Base-by-base conservation (phyloP, 2,797 vertebrate genomes). In the Rhyacichthys aspro region DNA sequence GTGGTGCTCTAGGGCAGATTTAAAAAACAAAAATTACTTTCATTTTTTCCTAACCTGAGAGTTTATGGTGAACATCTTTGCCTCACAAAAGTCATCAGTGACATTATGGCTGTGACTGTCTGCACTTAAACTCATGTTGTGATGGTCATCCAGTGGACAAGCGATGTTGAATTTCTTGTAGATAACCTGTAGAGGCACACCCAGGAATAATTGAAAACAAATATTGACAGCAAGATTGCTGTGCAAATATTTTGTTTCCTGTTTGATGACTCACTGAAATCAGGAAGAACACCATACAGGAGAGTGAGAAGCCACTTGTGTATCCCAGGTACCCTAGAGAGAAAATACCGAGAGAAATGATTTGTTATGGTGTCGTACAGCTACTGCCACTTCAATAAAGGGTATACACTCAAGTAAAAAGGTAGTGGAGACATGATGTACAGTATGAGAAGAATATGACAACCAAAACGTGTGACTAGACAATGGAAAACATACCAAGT, bases 201-300 rank as follows among this genome's bases (percentile, higher is more conserved):
- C 8, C 5, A 39, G 1, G 14, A n/a, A 17, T 58, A 34, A 59
- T 60, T 34, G 2, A 43, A 67, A 23, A 54, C 17, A 55, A 53
- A 56, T 47, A 60, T 74, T 68, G 15, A 1, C 33, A n/a, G 37
- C 11, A 14, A 8, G 12, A 33, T 5, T 37, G 1, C 15, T 43
- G 3, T 53, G 1, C n/a, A 15, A 14, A 23, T 54, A 38, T 63
- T 14, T 43, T 8, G 9, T 23, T 5, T 12, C 17, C 23, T 9
- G 12, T 36, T 28, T 32, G 11, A 93, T 52, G 41, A 83, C 96
- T 98, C 89, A 99, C 98, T 90, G 97, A 96, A 76, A 95, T 93
- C n/a, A 99, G 91, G 89, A 99, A 99, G 75, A 99, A 99, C 54
- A 96, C 93, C 98, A 99, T 99, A 74, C 98, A 99, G 62, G 94